Base-by-base conservation (phyloP, 2,888 invertebrate genomes). In the Mermis nigrescens region DNA sequence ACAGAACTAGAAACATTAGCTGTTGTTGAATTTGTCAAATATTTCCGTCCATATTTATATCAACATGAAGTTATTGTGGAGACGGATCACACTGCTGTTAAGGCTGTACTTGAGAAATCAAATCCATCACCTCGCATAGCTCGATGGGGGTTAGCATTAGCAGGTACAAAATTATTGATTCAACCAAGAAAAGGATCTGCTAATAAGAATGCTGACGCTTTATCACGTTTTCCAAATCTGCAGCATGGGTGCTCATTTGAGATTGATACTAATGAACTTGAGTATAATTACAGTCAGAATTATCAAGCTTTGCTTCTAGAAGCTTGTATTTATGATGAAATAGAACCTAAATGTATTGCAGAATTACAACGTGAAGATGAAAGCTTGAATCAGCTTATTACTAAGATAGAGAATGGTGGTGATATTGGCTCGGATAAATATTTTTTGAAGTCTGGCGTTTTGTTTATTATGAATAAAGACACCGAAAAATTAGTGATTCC, bases 181-280 rank as follows among this genome's bases (percentile, higher is more conserved):
- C 12, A 48, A n/a, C 48, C 48, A 48, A 48, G 48, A 24, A 12
- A 12, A 12, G 48, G 48, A n/a, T 48, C 48, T 48, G 24, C 19
- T n/a, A 48, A 48, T 48, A 12, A 7, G 48, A 48, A 48, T 48
- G 48, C 48, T 7, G 48, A 48, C 24, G 48, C 19, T 48, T 24
- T 48, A n/a, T 48, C 48, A 4, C 48, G 48, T 51, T 67, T 69
- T 1, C 61, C 66, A 27, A 15, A 54, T n/a, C 7, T 12, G 7
- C 12, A 48, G 12, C 19, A 12, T 4, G 24, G 4, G 19, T 7
- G 24, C 12, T n/a, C 12, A 12, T 12, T n/a, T 12, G 48, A 48
- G 7, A 48, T 24, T 24, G 19, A 48, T 48, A 24, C 12, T 7
- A 24, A 48, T 48, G 4, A 24, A 48, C 12, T 48, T 12, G 7